These are phyloP conservation scores for Phytoseiulus persimilis DNA, from an alignment of 2,888 invertebrate genomes.

Conservation along the genomic window DNA sequence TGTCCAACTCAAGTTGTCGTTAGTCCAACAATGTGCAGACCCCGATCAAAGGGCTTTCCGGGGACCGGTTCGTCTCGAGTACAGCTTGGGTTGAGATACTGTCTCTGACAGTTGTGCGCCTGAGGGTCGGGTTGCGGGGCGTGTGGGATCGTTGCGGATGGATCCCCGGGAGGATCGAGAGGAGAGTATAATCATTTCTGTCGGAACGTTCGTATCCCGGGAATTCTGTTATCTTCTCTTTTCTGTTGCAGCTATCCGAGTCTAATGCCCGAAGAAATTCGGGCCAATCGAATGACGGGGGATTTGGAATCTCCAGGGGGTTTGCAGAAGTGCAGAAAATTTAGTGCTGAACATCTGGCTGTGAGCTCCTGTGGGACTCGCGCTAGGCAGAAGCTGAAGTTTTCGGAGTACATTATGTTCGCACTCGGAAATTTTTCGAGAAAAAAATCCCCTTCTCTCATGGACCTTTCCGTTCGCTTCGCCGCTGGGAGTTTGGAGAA, in stretches of 20 bases:
- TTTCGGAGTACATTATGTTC: neutral
- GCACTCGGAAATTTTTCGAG: neutral
- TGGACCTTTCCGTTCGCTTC: neutral
- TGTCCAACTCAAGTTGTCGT: neutral
- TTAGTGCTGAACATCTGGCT: neutral
- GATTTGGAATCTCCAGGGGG: neutral
- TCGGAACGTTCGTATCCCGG: no score
- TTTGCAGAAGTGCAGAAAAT: neutral
- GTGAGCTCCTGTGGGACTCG: neutral
- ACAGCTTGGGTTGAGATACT: no score
- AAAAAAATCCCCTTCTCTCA: neutral
- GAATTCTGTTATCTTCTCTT: no score
- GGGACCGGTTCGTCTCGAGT: neutral
- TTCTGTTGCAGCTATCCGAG: no score
- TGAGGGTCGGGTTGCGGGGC: no score
- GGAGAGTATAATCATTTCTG: no score
- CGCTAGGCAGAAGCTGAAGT: neutral
- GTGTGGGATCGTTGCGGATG: no score
- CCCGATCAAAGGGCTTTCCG: neutral
- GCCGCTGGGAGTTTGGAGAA: no score
- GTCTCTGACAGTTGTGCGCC: no score
- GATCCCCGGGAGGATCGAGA: no score
- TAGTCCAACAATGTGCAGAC: neutral
- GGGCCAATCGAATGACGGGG: neutral
- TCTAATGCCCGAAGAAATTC: neutral